Evolutionary conservation across 2,113 vertebrate species (phyloP).

Genomic region (Calypte anna): DNA sequence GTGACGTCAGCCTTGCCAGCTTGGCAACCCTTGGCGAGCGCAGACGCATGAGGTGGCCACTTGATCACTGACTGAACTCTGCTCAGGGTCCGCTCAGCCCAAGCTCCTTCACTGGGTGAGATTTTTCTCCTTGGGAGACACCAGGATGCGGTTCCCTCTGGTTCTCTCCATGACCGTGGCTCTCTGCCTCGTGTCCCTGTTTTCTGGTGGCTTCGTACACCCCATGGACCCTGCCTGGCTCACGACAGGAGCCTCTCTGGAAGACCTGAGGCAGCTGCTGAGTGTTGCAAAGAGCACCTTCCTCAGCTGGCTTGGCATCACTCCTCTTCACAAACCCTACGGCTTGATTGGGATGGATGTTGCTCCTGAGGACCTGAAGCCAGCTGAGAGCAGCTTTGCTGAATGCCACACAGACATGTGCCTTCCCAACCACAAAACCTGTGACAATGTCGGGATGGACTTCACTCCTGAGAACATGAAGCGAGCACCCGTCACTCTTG

Average conservation of each 20-base stretch:
- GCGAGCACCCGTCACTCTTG: neutral
- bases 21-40: no score
- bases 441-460: no score
- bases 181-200: neutral
- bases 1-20: neutral
- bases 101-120: no score
- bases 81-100: neutral
- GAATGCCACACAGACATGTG: neutral
- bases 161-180: no score
- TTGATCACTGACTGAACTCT: neutral
- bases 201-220: rapidly evolving
- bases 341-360: no score
- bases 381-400: no score
- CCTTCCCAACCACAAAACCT: no score
- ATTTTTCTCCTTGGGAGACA: neutral
- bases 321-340: no score
- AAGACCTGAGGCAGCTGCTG: rapidly evolving
- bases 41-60: neutral
- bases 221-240: rapidly evolving
- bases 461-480: neutral
- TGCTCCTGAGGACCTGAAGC: no score
- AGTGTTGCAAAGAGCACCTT: rapidly evolving
- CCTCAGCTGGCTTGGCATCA: no score
- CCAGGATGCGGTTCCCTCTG: neutral
- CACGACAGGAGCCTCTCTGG: rapidly evolving